These are phyloP conservation scores for Drosophila navojoa DNA, from an alignment of 1,140 invertebrate genomes.

Conservation along the genomic window DNA sequence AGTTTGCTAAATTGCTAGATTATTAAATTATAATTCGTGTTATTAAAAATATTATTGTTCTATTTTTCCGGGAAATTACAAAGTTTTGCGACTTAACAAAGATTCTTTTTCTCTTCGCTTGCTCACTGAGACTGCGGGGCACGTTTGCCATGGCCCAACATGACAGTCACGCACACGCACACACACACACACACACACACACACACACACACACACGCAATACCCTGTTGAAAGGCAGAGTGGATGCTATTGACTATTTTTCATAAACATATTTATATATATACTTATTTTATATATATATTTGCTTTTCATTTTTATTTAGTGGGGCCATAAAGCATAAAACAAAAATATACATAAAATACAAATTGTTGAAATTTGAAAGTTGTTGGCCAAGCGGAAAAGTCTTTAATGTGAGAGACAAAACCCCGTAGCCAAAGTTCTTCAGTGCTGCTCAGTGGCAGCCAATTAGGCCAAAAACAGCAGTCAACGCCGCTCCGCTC, in stretches of 20 bases:
- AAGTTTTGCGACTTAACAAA: conserved; percentile 1
- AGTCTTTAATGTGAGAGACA: conserved; percentile 21
- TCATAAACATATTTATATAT: too few species aligned
- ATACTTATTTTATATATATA: too few species aligned
- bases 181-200: too few species aligned
- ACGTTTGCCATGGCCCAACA: too few species aligned
- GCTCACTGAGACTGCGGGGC: too few species aligned
- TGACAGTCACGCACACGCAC: too few species aligned
- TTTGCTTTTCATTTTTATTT: too few species aligned
- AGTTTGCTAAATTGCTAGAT: background rate
- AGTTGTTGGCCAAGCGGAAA: conserved; percentile 14
- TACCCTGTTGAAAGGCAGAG: too few species aligned
- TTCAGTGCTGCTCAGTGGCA: conserved; percentile 49
- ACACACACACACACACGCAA: too few species aligned
- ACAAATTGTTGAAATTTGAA: conserved; percentile 18
- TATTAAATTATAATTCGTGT: conserved; percentile 2
- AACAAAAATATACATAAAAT: conserved; percentile 21
- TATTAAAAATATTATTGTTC: conserved; percentile 2
- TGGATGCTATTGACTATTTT: too few species aligned
- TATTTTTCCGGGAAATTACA: conserved; percentile 2
- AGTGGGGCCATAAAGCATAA: conserved; percentile 13
- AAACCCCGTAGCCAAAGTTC: conserved; percentile 25
- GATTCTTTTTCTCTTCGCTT: too few species aligned
- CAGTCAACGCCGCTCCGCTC: conserved; percentile 30
- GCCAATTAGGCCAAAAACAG: conserved; percentile 48